These are phyloP conservation scores for Zaprionus davidi DNA, from an alignment of 1,140 invertebrate genomes.

Conservation along the genomic window DNA sequence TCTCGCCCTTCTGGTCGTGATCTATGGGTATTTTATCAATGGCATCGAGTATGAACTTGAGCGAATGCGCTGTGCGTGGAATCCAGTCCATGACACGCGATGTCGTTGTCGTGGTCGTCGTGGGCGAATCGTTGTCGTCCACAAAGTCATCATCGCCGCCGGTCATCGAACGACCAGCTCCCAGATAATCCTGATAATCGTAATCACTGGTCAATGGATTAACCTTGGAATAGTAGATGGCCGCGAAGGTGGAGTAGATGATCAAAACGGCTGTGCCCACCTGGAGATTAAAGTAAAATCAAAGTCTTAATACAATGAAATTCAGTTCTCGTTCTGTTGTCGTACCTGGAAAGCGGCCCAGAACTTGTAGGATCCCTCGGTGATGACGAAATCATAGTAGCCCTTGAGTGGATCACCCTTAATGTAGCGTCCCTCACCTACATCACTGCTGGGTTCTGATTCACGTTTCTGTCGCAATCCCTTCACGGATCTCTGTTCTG, in stretches of 20 bases:
- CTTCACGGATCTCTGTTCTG: constrained; percentile 39
- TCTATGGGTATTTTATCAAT: constrained; percentile 80
- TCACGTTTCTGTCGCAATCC: constrained; percentile 64
- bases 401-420: constrained; percentile 89
- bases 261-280: constrained; percentile 90
- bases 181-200: constrained; percentile 89
- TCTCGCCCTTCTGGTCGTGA: constrained; percentile 47
- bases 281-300: constrained; percentile 82
- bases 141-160: constrained; percentile 84
- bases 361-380: constrained; percentile 93
- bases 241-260: constrained; percentile 92
- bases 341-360: constrained; percentile 93
- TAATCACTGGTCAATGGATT: constrained; percentile 91
- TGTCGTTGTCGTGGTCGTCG: constrained; percentile 9
- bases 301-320: background rate
- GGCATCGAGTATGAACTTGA: constrained; percentile 80
- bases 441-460: constrained; percentile 45
- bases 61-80: constrained; percentile 67
- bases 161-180: constrained; percentile 85
- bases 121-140: constrained; percentile 60
- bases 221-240: constrained; percentile 93
- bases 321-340: background rate
- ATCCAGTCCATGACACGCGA: constrained; percentile 65
- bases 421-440: constrained; percentile 81
- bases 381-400: constrained; percentile 93